Percentiles rank a stretch among this genome's conserved stretches.
Evolutionary conservation across 92 coral and sea anemone genomes (phyloP).

Genomic region (Zoanthus sansibaricus): DNA sequence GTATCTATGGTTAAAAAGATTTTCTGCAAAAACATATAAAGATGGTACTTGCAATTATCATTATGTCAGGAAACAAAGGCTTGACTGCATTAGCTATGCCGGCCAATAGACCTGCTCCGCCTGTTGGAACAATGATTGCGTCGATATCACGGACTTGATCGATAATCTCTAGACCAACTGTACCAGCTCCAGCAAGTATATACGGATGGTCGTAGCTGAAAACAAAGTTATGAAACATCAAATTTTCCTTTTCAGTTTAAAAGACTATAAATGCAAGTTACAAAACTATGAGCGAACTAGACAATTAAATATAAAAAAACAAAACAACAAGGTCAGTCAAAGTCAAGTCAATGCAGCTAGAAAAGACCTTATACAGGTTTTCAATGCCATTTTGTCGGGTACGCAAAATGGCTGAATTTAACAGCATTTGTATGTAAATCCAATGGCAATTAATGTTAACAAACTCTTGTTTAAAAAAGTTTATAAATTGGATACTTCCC

Average conservation of each 20-base stretch:
- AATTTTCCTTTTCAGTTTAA: neutral
- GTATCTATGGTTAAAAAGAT: no score
- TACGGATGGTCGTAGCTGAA: constrained; percentile 86
- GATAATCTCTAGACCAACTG: constrained; percentile 88
- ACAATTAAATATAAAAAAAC: no score
- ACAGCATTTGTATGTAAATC: no score
- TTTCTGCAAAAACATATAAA: neutral
- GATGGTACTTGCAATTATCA: constrained; percentile 73
- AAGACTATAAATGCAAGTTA: no score
- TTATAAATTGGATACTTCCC: no score
- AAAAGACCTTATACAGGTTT: no score
- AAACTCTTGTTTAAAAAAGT: no score
- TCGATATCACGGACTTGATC: constrained; percentile 83
- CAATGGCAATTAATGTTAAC: no score
- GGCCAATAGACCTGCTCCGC: constrained; percentile 89
- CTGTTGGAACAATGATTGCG: constrained; percentile 86
- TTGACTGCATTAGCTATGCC: constrained; percentile 88
- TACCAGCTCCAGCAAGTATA: constrained; percentile 86
- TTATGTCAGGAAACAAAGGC: constrained; percentile 78
- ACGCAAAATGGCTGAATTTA: no score
- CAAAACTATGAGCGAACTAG: neutral
- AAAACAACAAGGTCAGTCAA: no score
- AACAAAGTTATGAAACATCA: neutral
- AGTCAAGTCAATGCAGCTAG: no score
- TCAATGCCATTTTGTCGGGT: no score